Percentiles rank a stretch among this genome's conserved stretches.
These are phyloP conservation scores for Tipula lateralis DNA, from an alignment of 2,888 invertebrate genomes.

Conservation along the genomic window DNA sequence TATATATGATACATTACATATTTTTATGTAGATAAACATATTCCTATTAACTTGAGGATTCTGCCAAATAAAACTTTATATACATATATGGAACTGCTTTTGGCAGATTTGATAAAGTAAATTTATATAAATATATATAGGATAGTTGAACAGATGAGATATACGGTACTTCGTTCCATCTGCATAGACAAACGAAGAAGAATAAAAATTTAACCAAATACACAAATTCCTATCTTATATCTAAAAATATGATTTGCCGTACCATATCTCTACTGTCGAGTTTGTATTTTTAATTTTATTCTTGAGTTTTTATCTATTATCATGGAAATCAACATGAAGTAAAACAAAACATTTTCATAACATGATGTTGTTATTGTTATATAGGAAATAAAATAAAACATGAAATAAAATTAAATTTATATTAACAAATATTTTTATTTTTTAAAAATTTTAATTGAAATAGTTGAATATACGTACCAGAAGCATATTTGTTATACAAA, in stretches of 20 bases:
- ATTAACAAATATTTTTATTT: neutral
- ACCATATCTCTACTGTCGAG: neutral
- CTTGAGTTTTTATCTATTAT: neutral
- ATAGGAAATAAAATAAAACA: neutral
- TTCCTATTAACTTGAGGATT: neutral
- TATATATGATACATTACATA: neutral
- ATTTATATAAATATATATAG: neutral
- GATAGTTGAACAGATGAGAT: no score
- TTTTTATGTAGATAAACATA: neutral
- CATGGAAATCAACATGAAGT: neutral
- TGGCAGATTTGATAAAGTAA: neutral
- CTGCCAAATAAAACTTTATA: neutral
- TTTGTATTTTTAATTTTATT: neutral
- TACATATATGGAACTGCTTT: neutral
- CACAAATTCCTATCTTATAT: neutral
- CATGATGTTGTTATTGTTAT: neutral
- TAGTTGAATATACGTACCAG: neutral
- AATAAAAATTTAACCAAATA: neutral
- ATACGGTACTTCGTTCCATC: neutral
- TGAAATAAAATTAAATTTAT: neutral
- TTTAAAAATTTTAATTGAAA: conserved; percentile 15
- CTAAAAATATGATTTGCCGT: neutral
- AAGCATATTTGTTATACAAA: conserved; percentile 2
- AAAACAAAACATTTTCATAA: neutral
- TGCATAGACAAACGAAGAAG: neutral